Conservation (phyloP, 2,888 invertebrate genomes). For the Camptogramma bilineatum region DNA sequence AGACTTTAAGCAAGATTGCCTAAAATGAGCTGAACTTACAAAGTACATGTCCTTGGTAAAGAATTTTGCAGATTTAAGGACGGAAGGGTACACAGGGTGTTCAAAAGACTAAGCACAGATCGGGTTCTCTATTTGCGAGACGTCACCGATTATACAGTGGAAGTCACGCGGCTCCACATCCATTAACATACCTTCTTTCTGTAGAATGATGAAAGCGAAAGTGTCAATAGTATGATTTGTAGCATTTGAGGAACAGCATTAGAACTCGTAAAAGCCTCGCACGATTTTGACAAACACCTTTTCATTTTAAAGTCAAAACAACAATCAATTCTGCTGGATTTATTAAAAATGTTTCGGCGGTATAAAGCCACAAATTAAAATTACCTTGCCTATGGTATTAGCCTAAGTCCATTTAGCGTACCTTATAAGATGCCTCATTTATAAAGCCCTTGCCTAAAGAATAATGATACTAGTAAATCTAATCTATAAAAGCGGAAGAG, state of each 20-base stretch:
- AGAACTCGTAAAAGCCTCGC: too few relatives aligned
- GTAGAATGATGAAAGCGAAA: slow-evolving; percentile 57
- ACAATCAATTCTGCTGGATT: too few relatives aligned
- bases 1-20: slow-evolving; percentile 82
- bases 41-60: slow-evolving; percentile 70
- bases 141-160: slow-evolving; percentile 80
- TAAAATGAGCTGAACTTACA: slow-evolving; percentile 65
- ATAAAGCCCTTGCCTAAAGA: too few relatives aligned
- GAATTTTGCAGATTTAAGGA: slow-evolving; percentile 79
- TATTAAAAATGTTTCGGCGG: too few relatives aligned
- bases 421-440: too few relatives aligned
- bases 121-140: slow-evolving; percentile 75
- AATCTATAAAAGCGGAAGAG: too few relatives aligned
- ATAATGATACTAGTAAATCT: too few relatives aligned
- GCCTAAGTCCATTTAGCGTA: too few relatives aligned
- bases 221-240: slow-evolving; percentile 4
- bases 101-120: slow-evolving; percentile 57
- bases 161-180: slow-evolving; percentile 81
- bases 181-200: slow-evolving; percentile 78
- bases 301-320: too few relatives aligned
- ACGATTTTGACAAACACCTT: too few relatives aligned
- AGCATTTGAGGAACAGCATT: background rate
- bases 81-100: slow-evolving; percentile 45
- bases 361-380: too few relatives aligned
- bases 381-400: too few relatives aligned